Conservation (phyloP, 2,113 vertebrate species). For the Periophthalmodon schlosseri region DNA sequence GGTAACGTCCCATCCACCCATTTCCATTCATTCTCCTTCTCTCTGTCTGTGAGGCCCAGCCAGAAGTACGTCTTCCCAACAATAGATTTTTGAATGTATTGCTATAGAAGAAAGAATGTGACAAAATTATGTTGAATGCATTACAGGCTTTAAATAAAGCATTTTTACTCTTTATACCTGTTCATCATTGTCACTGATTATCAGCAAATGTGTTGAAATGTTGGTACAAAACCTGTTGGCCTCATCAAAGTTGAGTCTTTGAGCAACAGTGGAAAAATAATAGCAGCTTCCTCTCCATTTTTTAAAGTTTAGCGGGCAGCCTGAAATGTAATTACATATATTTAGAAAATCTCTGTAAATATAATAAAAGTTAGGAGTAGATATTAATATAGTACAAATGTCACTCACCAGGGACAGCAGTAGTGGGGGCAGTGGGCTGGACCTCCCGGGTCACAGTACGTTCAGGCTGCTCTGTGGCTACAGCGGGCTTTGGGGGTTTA, state of each 20-base stretch:
- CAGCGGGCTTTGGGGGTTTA: conserved; percentile 26
- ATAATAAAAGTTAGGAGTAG: background rate
- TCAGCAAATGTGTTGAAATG: conserved; percentile 82
- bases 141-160: background rate
- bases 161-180: conserved; percentile 78
- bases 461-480: conserved; percentile 37
- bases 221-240: conserved; percentile 83
- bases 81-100: conserved; percentile 87
- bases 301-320: conserved; percentile 86
- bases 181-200: conserved; percentile 89
- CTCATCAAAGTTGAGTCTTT: conserved; percentile 85
- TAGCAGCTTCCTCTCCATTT: conserved; percentile 90
- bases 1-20: conserved; percentile 89
- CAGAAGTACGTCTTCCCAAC: conserved; percentile 86
- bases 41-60: conserved; percentile 90
- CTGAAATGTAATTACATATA: conserved; percentile 60
- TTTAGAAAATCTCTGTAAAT: background rate
- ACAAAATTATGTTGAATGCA: conserved; percentile 16
- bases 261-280: conserved; percentile 82
- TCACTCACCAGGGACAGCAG: conserved; percentile 58
- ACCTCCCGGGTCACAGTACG: conserved; percentile 44
- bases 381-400: background rate
- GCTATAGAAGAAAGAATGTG: conserved; percentile 64
- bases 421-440: conserved; percentile 31
- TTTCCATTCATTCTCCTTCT: conserved; percentile 88